phyloP scores from a whole-genome alignment of 2,888 invertebrate genomes.

The Amiota minor region DNA sequence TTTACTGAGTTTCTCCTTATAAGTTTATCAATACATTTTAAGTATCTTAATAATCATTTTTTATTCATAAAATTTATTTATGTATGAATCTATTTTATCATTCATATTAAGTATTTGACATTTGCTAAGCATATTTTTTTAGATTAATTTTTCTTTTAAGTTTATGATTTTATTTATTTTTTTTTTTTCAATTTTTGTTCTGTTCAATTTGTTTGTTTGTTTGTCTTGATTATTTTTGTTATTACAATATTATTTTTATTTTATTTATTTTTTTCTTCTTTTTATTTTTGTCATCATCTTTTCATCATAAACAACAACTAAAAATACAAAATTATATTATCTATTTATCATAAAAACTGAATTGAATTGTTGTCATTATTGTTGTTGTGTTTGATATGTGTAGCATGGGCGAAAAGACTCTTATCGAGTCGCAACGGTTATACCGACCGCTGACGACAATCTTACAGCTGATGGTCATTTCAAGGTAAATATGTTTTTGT shows the following conservation, averaged over 20 bases:
- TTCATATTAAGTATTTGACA: conserved; percentile 5
- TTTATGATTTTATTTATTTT: conserved; percentile 43
- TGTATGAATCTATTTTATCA: neutral
- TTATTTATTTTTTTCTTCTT: no score
- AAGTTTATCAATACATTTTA: neutral
- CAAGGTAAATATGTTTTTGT: conserved; percentile 81
- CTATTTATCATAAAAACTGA: conserved; percentile 33
- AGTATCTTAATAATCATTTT: neutral
- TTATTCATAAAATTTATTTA: neutral
- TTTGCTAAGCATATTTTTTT: neutral
- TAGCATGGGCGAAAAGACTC: conserved; percentile 97
- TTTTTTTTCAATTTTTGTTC: conserved; percentile 42
- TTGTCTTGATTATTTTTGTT: no score
- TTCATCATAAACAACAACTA: conserved; percentile 38
- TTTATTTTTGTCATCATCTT: conserved; percentile 45
- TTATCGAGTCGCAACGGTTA: conserved; percentile 96
- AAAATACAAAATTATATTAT: conserved; percentile 40
- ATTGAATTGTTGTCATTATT: conserved; percentile 46
- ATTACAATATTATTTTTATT: no score
- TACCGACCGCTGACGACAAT: conserved; percentile 94
- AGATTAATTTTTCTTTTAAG: conserved; percentile 27
- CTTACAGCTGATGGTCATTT: conserved; percentile 94
- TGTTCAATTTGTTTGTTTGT: conserved; percentile 41
- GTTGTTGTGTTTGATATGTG: conserved; percentile 68
- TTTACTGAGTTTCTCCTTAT: no score